A percentile compares a stretch with the other conserved stretches of the same genome.
Conservation (phyloP, 2,888 invertebrate species). For the Drosophila suboccidentalis region DNA sequence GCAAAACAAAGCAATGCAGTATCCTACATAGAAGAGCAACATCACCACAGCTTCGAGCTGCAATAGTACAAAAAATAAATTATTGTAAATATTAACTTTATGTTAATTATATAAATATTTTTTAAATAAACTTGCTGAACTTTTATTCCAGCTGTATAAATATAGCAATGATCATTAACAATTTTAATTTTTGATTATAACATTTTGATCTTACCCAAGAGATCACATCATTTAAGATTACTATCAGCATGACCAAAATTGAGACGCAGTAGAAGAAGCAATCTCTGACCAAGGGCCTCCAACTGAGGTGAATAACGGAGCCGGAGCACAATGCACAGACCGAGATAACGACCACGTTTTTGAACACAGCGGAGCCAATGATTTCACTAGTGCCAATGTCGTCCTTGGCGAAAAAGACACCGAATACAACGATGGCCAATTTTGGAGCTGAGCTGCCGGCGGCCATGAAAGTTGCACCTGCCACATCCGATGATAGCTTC, state of each 20-base stretch:
- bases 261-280: slow-evolving; percentile 96
- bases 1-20: slow-evolving; percentile 94
- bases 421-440: slow-evolving; percentile 97
- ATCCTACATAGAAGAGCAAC: slow-evolving; percentile 94
- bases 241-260: slow-evolving; percentile 94
- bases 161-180: too few species aligned
- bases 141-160: too few species aligned
- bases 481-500: slow-evolving; percentile 96
- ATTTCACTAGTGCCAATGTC: slow-evolving; percentile 97
- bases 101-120: too few species aligned
- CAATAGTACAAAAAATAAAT: neutral
- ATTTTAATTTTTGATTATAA: neutral
- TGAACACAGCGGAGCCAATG: slow-evolving; percentile 97
- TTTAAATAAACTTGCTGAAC: too few species aligned
- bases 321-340: slow-evolving; percentile 95
- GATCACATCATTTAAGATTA: slow-evolving; percentile 93
- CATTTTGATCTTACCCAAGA: slow-evolving; percentile 89
- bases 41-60: slow-evolving; percentile 96
- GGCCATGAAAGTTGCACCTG: slow-evolving; percentile 99
- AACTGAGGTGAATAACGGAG: slow-evolving; percentile 95
- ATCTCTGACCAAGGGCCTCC: slow-evolving; percentile 97
- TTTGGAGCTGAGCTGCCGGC: slow-evolving; percentile 99
- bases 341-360: slow-evolving; percentile 97
- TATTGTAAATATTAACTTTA: too few species aligned
- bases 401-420: slow-evolving; percentile 96